phyloP scores from a whole-genome alignment of 2,888 invertebrate genomes.

The Pachliopta kotzebuea region DNA sequence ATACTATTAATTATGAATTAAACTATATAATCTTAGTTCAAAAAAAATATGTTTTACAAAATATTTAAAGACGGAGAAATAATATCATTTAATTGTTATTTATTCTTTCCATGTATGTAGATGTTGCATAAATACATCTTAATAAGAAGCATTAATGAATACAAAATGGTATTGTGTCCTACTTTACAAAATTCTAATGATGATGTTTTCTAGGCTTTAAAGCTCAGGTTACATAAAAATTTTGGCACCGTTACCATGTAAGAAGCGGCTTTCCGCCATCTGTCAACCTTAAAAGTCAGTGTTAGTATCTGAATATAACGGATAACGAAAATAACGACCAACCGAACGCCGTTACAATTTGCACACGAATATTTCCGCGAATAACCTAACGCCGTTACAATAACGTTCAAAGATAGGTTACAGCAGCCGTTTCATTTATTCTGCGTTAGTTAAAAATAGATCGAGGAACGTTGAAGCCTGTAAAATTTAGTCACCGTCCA shows the following conservation, averaged over 20 bases:
- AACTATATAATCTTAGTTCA: too few species aligned
- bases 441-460: constrained; percentile 49
- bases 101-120: too few species aligned
- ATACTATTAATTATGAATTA: too few species aligned
- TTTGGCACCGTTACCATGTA: neutral
- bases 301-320: constrained; percentile 48
- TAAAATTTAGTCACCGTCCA: constrained; percentile 56
- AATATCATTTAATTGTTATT: too few species aligned
- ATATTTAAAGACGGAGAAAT: too few species aligned
- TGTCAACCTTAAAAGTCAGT: constrained; percentile 41
- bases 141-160: neutral
- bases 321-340: constrained; percentile 64
- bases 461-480: constrained; percentile 44
- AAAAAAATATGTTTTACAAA: too few species aligned
- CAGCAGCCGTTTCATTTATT: constrained; percentile 45
- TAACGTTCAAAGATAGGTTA: constrained; percentile 52
- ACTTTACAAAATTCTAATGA: neutral
- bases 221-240: neutral
- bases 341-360: constrained; percentile 46
- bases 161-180: neutral
- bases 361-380: constrained; percentile 43
- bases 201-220: neutral
- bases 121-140: neutral
- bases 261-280: constrained; percentile 48
- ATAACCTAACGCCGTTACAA: constrained; percentile 38